These are phyloP conservation scores for Scaptodrosophila latifasciaeformis DNA, from an alignment of 2,888 invertebrate genomes.

Conservation along the genomic window DNA sequence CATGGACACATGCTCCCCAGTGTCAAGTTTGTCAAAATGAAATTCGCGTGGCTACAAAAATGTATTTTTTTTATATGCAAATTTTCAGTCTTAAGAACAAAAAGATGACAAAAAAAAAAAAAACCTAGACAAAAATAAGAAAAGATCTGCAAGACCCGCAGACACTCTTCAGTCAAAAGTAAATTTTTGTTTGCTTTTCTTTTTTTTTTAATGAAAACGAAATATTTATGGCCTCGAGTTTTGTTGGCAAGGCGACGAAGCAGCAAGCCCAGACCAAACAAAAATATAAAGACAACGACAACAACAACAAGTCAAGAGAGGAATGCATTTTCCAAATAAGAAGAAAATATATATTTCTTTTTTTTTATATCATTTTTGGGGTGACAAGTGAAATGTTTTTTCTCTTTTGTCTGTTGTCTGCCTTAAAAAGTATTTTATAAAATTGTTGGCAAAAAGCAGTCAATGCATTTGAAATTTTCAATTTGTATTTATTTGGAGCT, in stretches of 20 bases:
- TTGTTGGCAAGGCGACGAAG: constrained; percentile 58
- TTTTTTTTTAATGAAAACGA: constrained; percentile 36
- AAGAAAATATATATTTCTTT: too few relatives aligned
- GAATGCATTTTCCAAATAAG: too few relatives aligned
- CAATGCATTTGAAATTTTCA: constrained; percentile 39
- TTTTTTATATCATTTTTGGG: too few relatives aligned
- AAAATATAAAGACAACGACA: constrained; percentile 5
- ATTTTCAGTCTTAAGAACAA: constrained; percentile 17
- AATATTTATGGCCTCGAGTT: constrained; percentile 56
- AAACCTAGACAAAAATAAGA: constrained; percentile 17
- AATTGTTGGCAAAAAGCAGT: constrained; percentile 29
- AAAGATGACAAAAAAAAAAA: constrained; percentile 18
- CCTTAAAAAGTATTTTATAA: constrained; percentile 29
- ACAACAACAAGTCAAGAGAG: too few relatives aligned
- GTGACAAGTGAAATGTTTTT: too few relatives aligned
- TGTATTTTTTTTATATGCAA: constrained; percentile 34
- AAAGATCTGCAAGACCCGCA: constrained; percentile 10
- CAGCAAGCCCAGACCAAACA: constrained; percentile 12
- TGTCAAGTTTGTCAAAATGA: constrained; percentile 31
- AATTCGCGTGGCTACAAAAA: constrained; percentile 34
- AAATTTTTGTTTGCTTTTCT: neutral
- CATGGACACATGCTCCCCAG: constrained; percentile 30
- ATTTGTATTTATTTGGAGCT: too few relatives aligned
- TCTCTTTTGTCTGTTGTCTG: constrained; percentile 12
- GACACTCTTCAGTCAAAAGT: too few relatives aligned